Evolutionary conservation across 2,888 invertebrate species (phyloP).

Genomic region (Cancer borealis): DNA sequence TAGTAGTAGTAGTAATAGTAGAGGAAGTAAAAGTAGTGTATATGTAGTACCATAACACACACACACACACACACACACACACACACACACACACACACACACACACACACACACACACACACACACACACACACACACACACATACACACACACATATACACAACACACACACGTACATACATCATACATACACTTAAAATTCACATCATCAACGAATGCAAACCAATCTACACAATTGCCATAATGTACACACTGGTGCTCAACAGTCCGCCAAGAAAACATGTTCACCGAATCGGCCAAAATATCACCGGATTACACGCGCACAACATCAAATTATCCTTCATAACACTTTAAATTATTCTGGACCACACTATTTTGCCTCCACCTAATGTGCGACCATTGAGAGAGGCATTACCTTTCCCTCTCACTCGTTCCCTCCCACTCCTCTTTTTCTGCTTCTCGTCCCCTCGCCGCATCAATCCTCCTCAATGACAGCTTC

Average conservation of each 20-base stretch:
- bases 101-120: no score
- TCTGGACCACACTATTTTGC: slow-evolving; percentile 4
- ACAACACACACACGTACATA: no score
- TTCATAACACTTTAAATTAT: slow-evolving; percentile 21
- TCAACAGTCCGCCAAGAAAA: background rate
- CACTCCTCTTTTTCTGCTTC: background rate
- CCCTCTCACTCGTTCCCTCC: background rate
- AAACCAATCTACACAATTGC: background rate
- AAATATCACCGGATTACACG: slow-evolving; percentile 18
- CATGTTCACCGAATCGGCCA: background rate
- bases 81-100: background rate
- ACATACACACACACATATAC: no score
- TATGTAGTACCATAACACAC: background rate
- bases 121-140: no score
- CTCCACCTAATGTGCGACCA: background rate
- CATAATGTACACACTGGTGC: background rate
- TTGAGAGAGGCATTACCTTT: background rate
- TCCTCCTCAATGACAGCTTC: background rate
- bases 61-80: no score
- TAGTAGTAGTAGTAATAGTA: no score
- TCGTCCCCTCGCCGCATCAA: slow-evolving; percentile 8
- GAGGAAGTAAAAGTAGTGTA: no score
- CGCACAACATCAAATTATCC: slow-evolving; percentile 26
- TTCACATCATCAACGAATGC: background rate
- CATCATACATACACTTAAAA: background rate